Base-by-base conservation (phyloP, 1,140 invertebrate species). In the Drosophila biarmipes region DNA sequence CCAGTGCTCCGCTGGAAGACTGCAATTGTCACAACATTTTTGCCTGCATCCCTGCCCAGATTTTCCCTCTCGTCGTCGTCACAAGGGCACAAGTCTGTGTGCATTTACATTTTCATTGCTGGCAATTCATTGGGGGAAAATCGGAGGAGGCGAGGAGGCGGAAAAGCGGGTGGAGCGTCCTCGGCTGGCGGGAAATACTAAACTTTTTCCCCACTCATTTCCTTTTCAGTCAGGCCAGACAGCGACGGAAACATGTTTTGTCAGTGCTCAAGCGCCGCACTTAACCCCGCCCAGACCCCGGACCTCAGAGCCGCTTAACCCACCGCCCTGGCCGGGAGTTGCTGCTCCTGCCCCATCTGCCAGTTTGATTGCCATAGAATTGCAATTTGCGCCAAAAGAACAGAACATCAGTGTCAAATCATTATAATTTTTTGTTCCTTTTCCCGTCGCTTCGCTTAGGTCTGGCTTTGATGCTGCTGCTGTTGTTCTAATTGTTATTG, bases 361-460 rank as follows among this genome's bases (percentile, higher is more conserved):
- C 75, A 74, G 79, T 89, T 89, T 89, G 84, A 89, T 89, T 89
- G 84, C 84, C 85, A 85, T 80, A 74, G 74, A 89, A 89, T 89
- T 89, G 85, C 80, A 89, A 90, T 89, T 89, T 89, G 84, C 76
- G 84, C 85, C 85, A 87, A 64, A 84, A 80, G 77, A 69, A 89
- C 84, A 89, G 68, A 89, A 69, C 84, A 90, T 90, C 84, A 89
- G 85, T 81, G 84, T 89, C 84, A 89, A 89, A 89, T 89, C 85
- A 89, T 89, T 89, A 84, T 89, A 84, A 84, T 89, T 80, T 72
- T 84, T 80, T 76, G 24, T 34, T 68, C 43, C 38, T 31, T 14
- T 21, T 27, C 35, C 61, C 43, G 42, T 1, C 11, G 12, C 37
- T 40, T 48, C 35, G 56, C 46, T 66, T 75, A 59, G 55, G 57